These are phyloP conservation scores for Lysiphlebus fabarum DNA, from an alignment of 1,140 invertebrate species.

Conservation along the genomic window DNA sequence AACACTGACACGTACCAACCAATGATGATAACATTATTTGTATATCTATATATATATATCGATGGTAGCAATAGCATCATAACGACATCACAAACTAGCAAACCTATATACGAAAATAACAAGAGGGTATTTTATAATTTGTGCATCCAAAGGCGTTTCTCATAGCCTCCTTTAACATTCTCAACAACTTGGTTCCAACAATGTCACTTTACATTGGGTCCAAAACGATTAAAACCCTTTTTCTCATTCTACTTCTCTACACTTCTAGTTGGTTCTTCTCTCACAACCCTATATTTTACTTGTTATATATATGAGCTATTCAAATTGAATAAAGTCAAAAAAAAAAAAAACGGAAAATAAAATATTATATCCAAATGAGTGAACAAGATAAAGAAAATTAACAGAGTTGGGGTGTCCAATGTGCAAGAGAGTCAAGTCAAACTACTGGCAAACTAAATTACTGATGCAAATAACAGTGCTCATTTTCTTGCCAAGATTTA, in stretches of 20 bases:
- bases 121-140: too few species aligned
- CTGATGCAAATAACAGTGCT: slow-evolving; percentile 51
- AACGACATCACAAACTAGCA: too few species aligned
- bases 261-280: background rate
- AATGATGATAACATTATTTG: too few species aligned
- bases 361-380: background rate
- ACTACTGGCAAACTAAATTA: slow-evolving; percentile 47
- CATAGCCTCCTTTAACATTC: background rate
- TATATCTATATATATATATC: too few species aligned
- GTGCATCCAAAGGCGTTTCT: background rate
- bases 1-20: too few species aligned
- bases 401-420: background rate
- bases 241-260: background rate
- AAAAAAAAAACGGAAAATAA: too few species aligned
- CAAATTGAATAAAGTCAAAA: too few species aligned
- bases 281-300: background rate
- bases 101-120: too few species aligned
- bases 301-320: too few species aligned
- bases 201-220: slow-evolving; percentile 44
- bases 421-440: slow-evolving; percentile 5
- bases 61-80: too few species aligned
- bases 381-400: slow-evolving; percentile 3
- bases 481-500: slow-evolving; percentile 49
- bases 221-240: slow-evolving; percentile 2
- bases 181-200: slow-evolving; percentile 32